Conservation (phyloP, 2,797 vertebrate species). For the Pseudocheirus occidentalis region DNA sequence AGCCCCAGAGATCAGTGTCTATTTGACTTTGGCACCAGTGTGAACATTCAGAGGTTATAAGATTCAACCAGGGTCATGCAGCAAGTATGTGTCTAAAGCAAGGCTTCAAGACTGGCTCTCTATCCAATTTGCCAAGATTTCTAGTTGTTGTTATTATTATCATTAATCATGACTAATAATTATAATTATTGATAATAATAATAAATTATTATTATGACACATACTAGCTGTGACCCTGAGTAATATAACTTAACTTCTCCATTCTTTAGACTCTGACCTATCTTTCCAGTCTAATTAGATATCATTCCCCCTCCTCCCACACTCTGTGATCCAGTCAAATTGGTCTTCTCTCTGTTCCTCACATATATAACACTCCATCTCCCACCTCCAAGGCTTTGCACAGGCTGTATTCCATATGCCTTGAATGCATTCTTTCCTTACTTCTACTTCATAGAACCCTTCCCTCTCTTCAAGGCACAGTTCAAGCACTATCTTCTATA, state of each 20-base stretch:
- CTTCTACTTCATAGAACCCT: neutral
- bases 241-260: neutral
- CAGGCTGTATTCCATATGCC: neutral
- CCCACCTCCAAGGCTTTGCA: neutral
- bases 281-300: neutral
- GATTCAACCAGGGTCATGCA: neutral
- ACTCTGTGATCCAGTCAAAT: neutral
- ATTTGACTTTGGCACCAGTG: neutral
- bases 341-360: neutral
- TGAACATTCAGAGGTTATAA: neutral
- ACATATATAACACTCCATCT: neutral
- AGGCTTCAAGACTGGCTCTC: neutral
- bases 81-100: neutral
- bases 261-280: neutral
- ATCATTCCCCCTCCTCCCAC: neutral
- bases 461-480: neutral
- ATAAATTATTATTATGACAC: neutral
- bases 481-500: neutral
- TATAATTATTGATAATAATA: neutral
- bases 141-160: neutral
- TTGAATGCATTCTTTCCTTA: neutral
- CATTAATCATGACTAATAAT: neutral
- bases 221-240: neutral
- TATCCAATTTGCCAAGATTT: neutral
- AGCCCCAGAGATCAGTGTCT: neutral